Conservation (phyloP, 2,888 invertebrate species). For the Cataglyphis cursor region DNA sequence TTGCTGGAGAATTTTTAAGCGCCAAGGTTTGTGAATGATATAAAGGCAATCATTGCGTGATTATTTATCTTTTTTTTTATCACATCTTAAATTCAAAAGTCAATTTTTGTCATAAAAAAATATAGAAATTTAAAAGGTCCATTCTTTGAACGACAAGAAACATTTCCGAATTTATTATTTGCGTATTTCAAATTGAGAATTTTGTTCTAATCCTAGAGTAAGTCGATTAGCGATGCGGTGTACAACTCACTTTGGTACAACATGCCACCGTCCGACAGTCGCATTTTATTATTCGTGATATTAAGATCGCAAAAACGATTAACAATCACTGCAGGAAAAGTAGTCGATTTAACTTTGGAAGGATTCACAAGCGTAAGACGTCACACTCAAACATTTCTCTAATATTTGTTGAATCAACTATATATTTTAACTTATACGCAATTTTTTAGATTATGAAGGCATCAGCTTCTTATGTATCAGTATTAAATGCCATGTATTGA, state of each 20-base stretch:
- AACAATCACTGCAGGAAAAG: constrained; percentile 39
- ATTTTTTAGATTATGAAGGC: constrained; percentile 63
- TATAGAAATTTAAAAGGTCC: not conserved
- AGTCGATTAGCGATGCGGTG: constrained; percentile 57
- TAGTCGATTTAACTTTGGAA: constrained; percentile 45
- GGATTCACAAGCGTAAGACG: constrained; percentile 38
- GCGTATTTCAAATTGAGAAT: not conserved
- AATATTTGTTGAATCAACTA: not conserved
- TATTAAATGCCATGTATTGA: constrained; percentile 50
- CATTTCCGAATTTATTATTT: not conserved
- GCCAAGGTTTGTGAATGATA: constrained; percentile 30
- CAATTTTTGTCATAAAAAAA: not conserved
- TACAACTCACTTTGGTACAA: constrained; percentile 39
- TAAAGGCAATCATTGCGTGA: not conserved
- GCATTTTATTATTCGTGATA: constrained; percentile 37
- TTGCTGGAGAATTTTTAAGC: constrained; percentile 50
- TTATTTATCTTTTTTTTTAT: not conserved
- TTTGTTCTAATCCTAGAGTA: constrained; percentile 59
- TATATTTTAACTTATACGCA: not conserved
- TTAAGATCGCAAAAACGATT: constrained; percentile 50
- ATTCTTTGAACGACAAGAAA: not conserved
- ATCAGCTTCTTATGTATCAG: constrained; percentile 51
- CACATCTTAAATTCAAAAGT: not conserved
- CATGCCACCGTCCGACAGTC: constrained; percentile 9
- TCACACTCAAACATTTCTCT: not conserved